Evolutionary conservation across 2,888 invertebrate species (phyloP), one percentile per base, ranked within the genome.

Genomic region (Torymus texanus): DNA sequence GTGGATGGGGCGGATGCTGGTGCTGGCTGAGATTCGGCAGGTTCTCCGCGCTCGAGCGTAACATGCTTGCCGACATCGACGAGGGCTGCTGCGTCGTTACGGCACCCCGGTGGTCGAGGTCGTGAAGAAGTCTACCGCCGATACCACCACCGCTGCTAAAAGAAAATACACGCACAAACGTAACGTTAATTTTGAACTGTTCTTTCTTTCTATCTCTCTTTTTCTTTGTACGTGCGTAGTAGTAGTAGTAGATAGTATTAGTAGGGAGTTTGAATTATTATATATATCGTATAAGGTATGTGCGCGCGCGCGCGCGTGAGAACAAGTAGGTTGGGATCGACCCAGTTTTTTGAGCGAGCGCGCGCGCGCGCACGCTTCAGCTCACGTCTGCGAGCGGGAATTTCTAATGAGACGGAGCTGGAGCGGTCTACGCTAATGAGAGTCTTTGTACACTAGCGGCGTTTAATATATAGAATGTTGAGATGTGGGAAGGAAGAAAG

Each of bases 31-130:
- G 86, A 77, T 85, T 90, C 29, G 88, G 84, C 56, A 90, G 88
- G 83, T 90, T 90, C 81, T 90, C 90, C 74, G 89, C 86, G 82
- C 90, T 90, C 68, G 90, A 89, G 80, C 89, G 85, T 68, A 90
- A 84, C 68, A 89, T 86, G 70, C 85, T 86, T 78, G 78, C 78
- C 29, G 65, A 63, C 70, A 78, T 73, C 16, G 76, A 76, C 18
- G 77, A 74, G 67, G 89, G 90, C 79, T 88, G 90, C 79, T 90
- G 90, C 77, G 89, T 88, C 71, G 89, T 89, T 29, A 91, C 94
- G 62, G 94, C 94, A 82, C 94, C 93, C 85, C 95, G 94, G 90
- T 96, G 96, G 90, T 97, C 97, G 88, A 97, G 92, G 90, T 97
- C 97, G 83, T 97, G 97, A 88, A 97, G 92, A 87, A 97, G 95